Evolutionary conservation across 2,888 invertebrate species (phyloP), one percentile per base, ranked within the genome.

Genomic region (Phaedon cochleariae): DNA sequence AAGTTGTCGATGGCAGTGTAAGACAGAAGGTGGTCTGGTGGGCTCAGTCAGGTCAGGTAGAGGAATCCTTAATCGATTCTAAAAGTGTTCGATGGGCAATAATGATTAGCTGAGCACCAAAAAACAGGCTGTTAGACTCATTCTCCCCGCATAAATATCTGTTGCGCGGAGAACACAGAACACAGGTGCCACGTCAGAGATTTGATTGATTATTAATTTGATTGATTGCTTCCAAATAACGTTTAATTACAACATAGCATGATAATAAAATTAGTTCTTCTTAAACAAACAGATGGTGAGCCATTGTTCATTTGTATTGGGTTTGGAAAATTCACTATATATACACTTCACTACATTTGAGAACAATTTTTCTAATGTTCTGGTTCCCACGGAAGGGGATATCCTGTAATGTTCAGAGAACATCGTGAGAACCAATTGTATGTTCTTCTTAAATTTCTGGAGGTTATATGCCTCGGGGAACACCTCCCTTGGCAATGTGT

Each of bases 11-110:
- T 61, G 67, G 51, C 57, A 55, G 75, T 73, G 75, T 73, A 75
- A 74, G 70, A 76, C 77, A 77, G 76, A 76, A 78, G 79, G 76
- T 75, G 68, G 71, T 69, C 74, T 76, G 65, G 49, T 52, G 55
- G 31, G 10, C 6, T 34, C 55, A 20, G 54, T 2, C 21, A 58
- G 62, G 34, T 61, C 78, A 79, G 79, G 79, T 79, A 79, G 71
- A 75, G 73, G 72, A 71, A 65, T 64, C 60, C 71, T 66, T 79
- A 78, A 79, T 79, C 79, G 77, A 77, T 78, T 76, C 72, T 73
- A 72, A 77, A 77, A 77, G 76, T 79, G 77, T 79, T 79, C 78
- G 79, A 79, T 79, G 77, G 72, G 68, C 72, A 74, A 75, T 77
- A 76, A 76, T 68, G 77, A 78, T 79, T 78, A 77, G 76, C 51